Base-by-base conservation (phyloP, 2,888 invertebrate species). In the Gasteruption jaculator region DNA sequence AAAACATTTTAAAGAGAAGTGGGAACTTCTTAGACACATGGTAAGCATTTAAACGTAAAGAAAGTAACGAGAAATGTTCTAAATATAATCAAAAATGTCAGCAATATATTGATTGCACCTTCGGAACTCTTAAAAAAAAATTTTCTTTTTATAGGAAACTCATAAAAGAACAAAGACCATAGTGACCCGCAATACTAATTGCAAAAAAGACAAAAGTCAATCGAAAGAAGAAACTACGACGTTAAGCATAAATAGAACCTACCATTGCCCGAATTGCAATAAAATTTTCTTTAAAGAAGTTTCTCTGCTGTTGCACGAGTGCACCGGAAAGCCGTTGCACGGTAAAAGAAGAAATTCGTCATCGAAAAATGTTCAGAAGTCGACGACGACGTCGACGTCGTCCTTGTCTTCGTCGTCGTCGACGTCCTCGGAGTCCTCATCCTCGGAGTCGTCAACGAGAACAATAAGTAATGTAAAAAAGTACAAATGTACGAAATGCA, bases 271-370 rank as follows among this genome's bases (percentile, higher is more conserved):
- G 12, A 61, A 61, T 26, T 66, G 66, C 46, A 65, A 66, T 43
- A 66, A 66, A 30, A 59, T 66, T 41, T 66, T 66, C 45, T 66
- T 66, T 49, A 66, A 65, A 52, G 63, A 64, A 45, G 55, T 60
- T 22, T 63, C 63, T 5, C 33, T 66, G 3, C 49, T 61, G 34
- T 54, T 60, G 3, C 66, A 66, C 41, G 56, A 61, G 35, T 66
- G 66, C 15, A 54, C 49, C 2, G 47, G 54, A 2, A 52, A 41
- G 24, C 38, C 52, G 4, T 15, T 41, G 8, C 45, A 52, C 14
- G 38, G 38, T 4, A 61, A 60, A 39, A 55, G 52, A 39, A 55
- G 52, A 34, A 52, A 40, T 26, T 16, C 46, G 14, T 5, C 45
- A 3, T n/a, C 40, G 5, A 59, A 60, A 26, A 32, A 43, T 4